A percentile compares a stretch with the other conserved stretches of the same genome.
These are phyloP conservation scores for Marisa cornuarietis DNA, from an alignment of 1,140 invertebrate genomes.

Conservation along the genomic window DNA sequence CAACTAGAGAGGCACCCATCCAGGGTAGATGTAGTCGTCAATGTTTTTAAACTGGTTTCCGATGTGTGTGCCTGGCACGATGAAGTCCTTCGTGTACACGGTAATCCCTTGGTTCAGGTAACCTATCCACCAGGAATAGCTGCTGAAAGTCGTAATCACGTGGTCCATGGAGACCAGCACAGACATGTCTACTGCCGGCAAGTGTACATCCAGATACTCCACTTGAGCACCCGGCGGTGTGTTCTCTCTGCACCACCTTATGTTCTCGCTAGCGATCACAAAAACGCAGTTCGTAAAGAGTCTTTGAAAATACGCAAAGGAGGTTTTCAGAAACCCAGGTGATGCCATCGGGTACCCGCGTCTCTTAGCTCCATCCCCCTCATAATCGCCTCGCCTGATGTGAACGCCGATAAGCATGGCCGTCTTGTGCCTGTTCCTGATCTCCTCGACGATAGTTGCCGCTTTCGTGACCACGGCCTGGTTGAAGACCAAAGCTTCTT, in stretches of 20 bases:
- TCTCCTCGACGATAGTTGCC: constrained; percentile 13
- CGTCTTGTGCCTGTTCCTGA: constrained; percentile 9
- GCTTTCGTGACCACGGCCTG: constrained; percentile 24
- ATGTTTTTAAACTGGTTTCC: not conserved
- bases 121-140: constrained; percentile 46
- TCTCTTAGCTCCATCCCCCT: not conserved
- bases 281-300: constrained; percentile 28
- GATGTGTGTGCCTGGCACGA: constrained; percentile 14
- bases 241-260: constrained; percentile 31
- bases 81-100: constrained; percentile 37
- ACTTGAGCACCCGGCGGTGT: constrained; percentile 11
- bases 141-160: constrained; percentile 44
- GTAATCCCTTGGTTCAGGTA: constrained; percentile 39
- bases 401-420: constrained; percentile 44
- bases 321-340: constrained; percentile 30
- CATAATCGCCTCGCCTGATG: constrained; percentile 45
- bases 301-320: constrained; percentile 35
- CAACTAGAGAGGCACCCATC: constrained; percentile 15
- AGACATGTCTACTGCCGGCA: constrained; percentile 48
- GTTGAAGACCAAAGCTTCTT: constrained; percentile 41
- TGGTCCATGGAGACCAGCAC: constrained; percentile 42
- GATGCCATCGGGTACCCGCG: constrained; percentile 33
- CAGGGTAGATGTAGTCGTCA: constrained; percentile 13
- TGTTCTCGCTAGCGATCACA: constrained; percentile 41
- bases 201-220: constrained; percentile 17